Conservation (phyloP, 2,888 invertebrate genomes). For the Sericinus montela region DNA sequence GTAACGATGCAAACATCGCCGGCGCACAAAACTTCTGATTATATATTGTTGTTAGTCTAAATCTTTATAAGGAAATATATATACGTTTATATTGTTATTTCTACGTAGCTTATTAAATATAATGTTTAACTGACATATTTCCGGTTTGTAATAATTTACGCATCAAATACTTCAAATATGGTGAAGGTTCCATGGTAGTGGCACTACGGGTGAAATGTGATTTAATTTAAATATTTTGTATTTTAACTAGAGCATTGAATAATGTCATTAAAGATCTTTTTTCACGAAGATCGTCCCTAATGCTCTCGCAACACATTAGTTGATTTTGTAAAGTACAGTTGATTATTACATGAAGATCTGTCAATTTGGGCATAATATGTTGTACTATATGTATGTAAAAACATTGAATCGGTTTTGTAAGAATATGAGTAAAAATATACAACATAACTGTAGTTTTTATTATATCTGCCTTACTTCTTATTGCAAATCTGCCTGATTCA, state of each 20-base stretch:
- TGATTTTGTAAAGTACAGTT: neutral
- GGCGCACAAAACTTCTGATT: too few species aligned
- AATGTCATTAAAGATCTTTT: neutral
- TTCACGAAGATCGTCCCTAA: too few species aligned
- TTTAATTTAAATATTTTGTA: constrained; percentile 4
- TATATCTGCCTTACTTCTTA: too few species aligned
- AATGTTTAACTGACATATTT: neutral
- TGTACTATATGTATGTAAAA: constrained; percentile 12
- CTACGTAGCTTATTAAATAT: too few species aligned
- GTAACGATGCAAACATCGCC: too few species aligned
- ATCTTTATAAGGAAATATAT: too few species aligned
- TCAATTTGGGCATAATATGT: constrained; percentile 1
- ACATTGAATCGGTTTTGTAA: constrained; percentile 12
- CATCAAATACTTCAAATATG: neutral
- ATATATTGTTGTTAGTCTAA: too few species aligned
- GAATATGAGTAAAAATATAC: constrained; percentile 1
- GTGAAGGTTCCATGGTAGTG: constrained; percentile 3
- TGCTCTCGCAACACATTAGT: too few species aligned
- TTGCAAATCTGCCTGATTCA: too few species aligned
- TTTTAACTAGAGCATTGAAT: neutral
- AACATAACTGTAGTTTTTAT: too few species aligned
- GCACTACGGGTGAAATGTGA: constrained; percentile 13
- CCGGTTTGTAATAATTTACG: neutral
- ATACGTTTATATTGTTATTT: too few species aligned
- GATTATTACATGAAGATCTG: neutral